phyloP scores from a whole-genome alignment of 2,888 invertebrate species.

The Lasioglossum villosulum region DNA sequence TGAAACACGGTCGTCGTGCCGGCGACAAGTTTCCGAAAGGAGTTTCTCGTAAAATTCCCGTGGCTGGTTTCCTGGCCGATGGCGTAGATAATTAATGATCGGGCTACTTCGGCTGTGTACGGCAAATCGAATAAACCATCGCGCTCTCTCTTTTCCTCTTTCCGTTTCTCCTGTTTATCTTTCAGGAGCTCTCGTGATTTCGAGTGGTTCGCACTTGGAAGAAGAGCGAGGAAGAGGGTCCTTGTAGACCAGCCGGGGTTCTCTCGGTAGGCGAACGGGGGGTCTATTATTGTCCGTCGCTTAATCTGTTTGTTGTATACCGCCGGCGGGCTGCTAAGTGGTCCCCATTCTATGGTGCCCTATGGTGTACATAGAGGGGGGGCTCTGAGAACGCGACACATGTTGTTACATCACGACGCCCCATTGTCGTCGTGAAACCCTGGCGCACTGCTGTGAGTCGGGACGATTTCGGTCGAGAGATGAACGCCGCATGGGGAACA shows the following conservation, averaged over 20 bases:
- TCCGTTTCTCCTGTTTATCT: neutral
- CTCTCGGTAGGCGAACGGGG: constrained; percentile 52
- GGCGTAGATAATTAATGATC: constrained; percentile 46
- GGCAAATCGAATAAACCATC: constrained; percentile 41
- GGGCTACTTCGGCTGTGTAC: constrained; percentile 17
- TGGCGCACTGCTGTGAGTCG: constrained; percentile 49
- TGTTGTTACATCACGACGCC: constrained; percentile 82
- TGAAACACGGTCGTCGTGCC: neutral
- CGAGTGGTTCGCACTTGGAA: constrained; percentile 57
- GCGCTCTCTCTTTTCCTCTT: neutral
- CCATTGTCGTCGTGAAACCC: constrained; percentile 76
- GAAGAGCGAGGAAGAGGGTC: constrained; percentile 45
- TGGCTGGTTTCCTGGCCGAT: neutral
- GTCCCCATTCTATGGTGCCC: constrained; percentile 80
- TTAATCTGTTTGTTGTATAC: constrained; percentile 84
- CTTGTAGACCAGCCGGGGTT: constrained; percentile 41
- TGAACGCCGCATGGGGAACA: constrained; percentile 70
- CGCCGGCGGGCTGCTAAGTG: constrained; percentile 82
- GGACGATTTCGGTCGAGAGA: constrained; percentile 65
- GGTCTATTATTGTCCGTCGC: constrained; percentile 78
- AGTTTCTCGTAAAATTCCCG: neutral
- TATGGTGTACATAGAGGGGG: constrained; percentile 61
- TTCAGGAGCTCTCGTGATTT: constrained; percentile 62
- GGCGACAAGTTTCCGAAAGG: constrained; percentile 8
- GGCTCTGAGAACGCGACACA: constrained; percentile 82